Base-by-base conservation (phyloP, 2,888 invertebrate species). In the Dascillus cervinus region DNA sequence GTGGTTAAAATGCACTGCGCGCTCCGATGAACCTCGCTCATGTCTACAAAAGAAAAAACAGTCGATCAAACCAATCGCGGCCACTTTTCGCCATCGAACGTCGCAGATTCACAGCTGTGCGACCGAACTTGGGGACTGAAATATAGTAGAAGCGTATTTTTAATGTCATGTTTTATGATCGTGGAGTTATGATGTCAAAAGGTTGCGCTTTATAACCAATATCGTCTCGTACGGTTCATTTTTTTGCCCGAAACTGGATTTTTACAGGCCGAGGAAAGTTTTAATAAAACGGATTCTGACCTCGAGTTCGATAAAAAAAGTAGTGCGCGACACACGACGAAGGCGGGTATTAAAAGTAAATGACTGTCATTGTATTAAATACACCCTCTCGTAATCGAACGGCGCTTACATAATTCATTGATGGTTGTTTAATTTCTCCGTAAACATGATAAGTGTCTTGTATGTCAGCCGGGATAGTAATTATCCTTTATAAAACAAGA, bases 1-100 rank as follows among this genome's bases (percentile, higher is more conserved):
- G 60, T 60, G 60, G 60, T 59, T 58, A 59, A 59, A 60, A 60
- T 60, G 58, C 60, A 57, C 52, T 60, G 49, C 47, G 55, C 60
- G 62, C 60, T 60, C 50, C 56, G 62, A 58, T 61, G 62, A 60
- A 57, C 54, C 53, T 54, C 53, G 55, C 46, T 58, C 58, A 52
- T 59, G 55, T 61, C 56, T 55, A 52, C 53, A 56, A 54, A 55
- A 49, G 53, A 52, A 58, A 57, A 52, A 47, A 49, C 50, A 50
- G 46, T 34, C 40, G 49, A 31, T 44, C 53, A 29, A n/a, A 21
- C 11, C 15, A 24, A 34, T 17, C n/a, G 6, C 19, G 13, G 11
- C 9, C 6, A 9, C n/a, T 6, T 20, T 37, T 36, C 43, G 41
- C 14, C 19, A 36, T 5, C 22, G n/a, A n/a, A n/a, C 12, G 11